Conservation (phyloP, 92 coral and sea anemone species). For the Actinostola sp. region DNA sequence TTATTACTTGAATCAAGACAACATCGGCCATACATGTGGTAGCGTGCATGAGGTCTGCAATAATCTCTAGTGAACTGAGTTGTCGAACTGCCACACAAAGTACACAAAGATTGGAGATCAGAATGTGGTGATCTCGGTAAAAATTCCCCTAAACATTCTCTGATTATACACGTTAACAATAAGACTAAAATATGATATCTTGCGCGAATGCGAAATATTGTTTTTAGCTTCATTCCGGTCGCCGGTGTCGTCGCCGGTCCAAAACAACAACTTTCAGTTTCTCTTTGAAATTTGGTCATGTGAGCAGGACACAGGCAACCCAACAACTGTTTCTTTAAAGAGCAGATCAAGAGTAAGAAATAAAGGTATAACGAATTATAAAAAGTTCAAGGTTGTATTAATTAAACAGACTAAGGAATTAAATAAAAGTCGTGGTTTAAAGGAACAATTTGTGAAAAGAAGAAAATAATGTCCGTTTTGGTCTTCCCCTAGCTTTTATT, state of each 20-base stretch:
- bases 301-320: slow-evolving; percentile 33
- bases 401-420: too few species aligned
- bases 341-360: too few species aligned
- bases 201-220: neutral
- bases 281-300: slow-evolving; percentile 49
- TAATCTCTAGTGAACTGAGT: slow-evolving; percentile 26
- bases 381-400: too few species aligned
- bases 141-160: slow-evolving; percentile 24
- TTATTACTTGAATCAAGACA: slow-evolving; percentile 51
- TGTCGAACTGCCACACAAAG: slow-evolving; percentile 28
- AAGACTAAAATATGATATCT: slow-evolving; percentile 15
- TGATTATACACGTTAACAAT: slow-evolving; percentile 27
- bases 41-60: slow-evolving; percentile 15
- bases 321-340: neutral
- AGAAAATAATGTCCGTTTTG: too few species aligned
- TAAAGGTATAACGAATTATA: too few species aligned
- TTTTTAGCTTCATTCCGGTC: neutral
- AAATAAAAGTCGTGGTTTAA: too few species aligned
- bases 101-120: slow-evolving; percentile 7
- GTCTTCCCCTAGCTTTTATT: too few species aligned
- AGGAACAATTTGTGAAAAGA: too few species aligned
- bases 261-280: neutral
- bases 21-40: slow-evolving; percentile 46
- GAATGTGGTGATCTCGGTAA: slow-evolving; percentile 19
- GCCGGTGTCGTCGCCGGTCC: too few species aligned